A percentile compares a stretch with the other conserved stretches of the same genome.
phyloP scores from a whole-genome alignment of 2,888 invertebrate species.

The Mesopsocus fuscifrons region DNA sequence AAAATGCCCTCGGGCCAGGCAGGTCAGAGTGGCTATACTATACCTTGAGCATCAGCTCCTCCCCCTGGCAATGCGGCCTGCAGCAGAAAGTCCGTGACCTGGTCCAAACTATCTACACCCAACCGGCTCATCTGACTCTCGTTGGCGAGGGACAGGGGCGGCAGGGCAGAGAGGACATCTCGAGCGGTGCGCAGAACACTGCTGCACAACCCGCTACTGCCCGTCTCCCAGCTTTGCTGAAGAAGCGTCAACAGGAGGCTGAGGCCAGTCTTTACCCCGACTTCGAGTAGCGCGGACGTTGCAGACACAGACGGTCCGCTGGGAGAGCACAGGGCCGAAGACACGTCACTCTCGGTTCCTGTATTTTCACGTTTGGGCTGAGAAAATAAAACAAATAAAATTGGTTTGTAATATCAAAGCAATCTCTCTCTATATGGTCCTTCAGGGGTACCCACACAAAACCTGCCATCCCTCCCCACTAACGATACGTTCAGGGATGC shows the following conservation, averaged over 20 bases:
- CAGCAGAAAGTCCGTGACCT: slow-evolving; percentile 33
- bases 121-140: slow-evolving; percentile 33
- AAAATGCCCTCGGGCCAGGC: too few species aligned
- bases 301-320: slow-evolving; percentile 20
- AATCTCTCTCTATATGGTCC: too few species aligned
- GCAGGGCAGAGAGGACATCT: slow-evolving; percentile 32
- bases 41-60: slow-evolving; percentile 28
- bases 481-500: too few species aligned
- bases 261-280: slow-evolving; percentile 39
- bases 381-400: not conserved
- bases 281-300: slow-evolving; percentile 35
- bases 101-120: slow-evolving; percentile 31
- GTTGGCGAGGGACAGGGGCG: slow-evolving; percentile 36
- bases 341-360: not conserved
- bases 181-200: slow-evolving; percentile 37
- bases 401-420: too few species aligned
- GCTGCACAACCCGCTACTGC: slow-evolving; percentile 22
- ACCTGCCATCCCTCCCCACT: too few species aligned
- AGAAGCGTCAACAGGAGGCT: slow-evolving; percentile 37
- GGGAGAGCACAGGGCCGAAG: not conserved
- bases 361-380: slow-evolving; percentile 1
- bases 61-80: slow-evolving; percentile 30
- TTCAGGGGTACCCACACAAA: too few species aligned
- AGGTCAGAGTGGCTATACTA: too few species aligned
- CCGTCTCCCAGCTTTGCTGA: slow-evolving; percentile 33